Percentiles rank a stretch among this genome's conserved stretches.
phyloP scores from a whole-genome alignment of 2,113 vertebrate genomes.

The Microcebus griseorufus region DNA sequence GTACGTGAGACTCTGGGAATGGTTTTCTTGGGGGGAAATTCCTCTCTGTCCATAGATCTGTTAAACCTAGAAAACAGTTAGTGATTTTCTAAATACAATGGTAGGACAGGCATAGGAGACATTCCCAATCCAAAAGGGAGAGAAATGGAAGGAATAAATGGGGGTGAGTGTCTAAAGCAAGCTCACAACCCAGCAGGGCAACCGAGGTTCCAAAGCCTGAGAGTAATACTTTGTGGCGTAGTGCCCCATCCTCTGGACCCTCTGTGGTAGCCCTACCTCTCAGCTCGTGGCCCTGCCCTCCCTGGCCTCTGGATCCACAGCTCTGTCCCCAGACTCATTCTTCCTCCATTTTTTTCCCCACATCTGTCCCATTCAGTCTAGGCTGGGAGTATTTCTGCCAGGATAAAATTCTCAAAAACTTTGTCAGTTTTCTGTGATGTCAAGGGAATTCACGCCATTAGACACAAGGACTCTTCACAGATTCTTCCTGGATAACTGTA shows the following conservation, averaged over 20 bases:
- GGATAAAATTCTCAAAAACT: neutral
- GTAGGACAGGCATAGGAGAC: neutral
- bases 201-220: neutral
- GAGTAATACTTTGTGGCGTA: neutral
- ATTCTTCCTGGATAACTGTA: neutral
- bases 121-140: neutral
- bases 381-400: neutral
- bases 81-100: neutral
- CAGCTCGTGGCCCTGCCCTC: neutral
- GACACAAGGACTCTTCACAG: neutral
- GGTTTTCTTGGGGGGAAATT: neutral
- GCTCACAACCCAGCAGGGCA: neutral
- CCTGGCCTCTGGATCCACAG: neutral
- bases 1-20: neutral
- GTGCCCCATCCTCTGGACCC: neutral
- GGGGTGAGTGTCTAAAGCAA: neutral
- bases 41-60: neutral
- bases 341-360: neutral
- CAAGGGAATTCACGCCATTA: neutral
- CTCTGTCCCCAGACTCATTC: neutral
- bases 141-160: neutral
- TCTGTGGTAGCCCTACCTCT: rapidly evolving
- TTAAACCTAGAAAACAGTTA: neutral
- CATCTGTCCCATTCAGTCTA: neutral
- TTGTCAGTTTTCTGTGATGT: neutral